Conservation (phyloP, 2,797 vertebrate genomes). For the Thamnophis elegans region DNA sequence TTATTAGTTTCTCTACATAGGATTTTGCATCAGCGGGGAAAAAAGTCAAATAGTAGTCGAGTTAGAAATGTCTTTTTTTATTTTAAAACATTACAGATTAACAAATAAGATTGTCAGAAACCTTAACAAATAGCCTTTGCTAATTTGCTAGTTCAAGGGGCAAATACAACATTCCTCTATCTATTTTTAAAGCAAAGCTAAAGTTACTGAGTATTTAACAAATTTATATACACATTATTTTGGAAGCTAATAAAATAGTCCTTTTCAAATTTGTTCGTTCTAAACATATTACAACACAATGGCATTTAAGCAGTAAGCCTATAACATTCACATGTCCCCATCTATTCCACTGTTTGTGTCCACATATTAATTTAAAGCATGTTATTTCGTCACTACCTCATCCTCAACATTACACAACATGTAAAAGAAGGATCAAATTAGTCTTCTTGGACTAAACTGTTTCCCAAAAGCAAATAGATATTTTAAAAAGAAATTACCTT, state of each 20-base stretch:
- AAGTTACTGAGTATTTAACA: constrained; percentile 66
- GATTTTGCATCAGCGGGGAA: background rate
- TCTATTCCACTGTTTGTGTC: constrained; percentile 41
- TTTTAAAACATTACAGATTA: constrained; percentile 78
- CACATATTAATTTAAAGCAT: constrained; percentile 29
- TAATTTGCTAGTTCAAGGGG: constrained; percentile 76
- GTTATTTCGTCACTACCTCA: background rate
- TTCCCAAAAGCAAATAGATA: constrained; percentile 5
- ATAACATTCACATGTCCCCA: constrained; percentile 40
- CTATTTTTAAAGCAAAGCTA: constrained; percentile 72
- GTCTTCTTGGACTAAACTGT: constrained; percentile 41
- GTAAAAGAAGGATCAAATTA: constrained; percentile 13
- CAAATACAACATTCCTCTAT: constrained; percentile 75
- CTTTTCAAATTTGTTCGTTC: constrained; percentile 55
- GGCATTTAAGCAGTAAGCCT: constrained; percentile 60
- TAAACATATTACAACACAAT: constrained; percentile 66
- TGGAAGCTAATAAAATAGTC: constrained; percentile 66
- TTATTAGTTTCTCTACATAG: background rate
- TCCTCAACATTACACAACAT: background rate
- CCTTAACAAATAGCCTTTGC: constrained; percentile 76
- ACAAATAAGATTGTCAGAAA: constrained; percentile 76
- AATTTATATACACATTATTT: constrained; percentile 62
- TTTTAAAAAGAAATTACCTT: background rate
- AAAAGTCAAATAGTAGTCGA: constrained; percentile 51
- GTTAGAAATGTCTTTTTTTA: constrained; percentile 75